Conservation (phyloP, 2,113 vertebrate species). For the Dicerorhinus sumatrensis region DNA sequence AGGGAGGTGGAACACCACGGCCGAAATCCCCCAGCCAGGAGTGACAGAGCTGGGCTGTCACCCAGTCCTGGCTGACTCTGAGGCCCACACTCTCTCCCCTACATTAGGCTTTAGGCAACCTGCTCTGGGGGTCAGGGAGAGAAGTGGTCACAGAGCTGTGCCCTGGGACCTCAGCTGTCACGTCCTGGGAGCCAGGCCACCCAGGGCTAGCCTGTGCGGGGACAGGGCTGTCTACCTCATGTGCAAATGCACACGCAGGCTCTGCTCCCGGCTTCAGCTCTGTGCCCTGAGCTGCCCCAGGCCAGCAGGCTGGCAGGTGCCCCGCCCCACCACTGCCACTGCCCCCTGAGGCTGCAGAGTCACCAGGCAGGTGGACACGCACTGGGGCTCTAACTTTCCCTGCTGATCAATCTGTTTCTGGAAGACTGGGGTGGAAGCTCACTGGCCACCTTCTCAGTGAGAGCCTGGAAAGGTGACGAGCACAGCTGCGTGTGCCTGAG, state of each 20-base stretch:
- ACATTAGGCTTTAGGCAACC: not conserved
- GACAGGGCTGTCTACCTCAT: not conserved
- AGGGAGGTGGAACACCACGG: not conserved
- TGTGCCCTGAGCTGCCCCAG: not conserved
- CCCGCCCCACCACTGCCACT: not conserved
- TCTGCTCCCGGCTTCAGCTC: not conserved
- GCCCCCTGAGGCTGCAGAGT: not conserved
- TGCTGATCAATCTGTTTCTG: conserved; percentile 27
- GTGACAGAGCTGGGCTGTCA: not conserved
- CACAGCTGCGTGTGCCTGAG: not conserved
- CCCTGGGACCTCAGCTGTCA: not conserved
- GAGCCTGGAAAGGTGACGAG: not conserved
- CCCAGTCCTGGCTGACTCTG: not conserved
- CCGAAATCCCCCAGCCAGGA: not conserved
- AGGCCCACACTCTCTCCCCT: not conserved
- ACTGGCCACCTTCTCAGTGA: not conserved
- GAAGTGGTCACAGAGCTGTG: not conserved
- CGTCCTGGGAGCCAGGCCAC: not conserved
- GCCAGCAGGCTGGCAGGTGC: not conserved
- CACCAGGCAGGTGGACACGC: not conserved
- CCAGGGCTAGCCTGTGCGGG: fast-evolving
- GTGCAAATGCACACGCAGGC: conserved; percentile 54
- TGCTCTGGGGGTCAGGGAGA: not conserved
- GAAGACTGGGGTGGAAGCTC: not conserved
- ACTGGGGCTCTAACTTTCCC: not conserved